Base-by-base conservation (phyloP, 2,113 vertebrate species). In the Pheucticus melanocephalus region DNA sequence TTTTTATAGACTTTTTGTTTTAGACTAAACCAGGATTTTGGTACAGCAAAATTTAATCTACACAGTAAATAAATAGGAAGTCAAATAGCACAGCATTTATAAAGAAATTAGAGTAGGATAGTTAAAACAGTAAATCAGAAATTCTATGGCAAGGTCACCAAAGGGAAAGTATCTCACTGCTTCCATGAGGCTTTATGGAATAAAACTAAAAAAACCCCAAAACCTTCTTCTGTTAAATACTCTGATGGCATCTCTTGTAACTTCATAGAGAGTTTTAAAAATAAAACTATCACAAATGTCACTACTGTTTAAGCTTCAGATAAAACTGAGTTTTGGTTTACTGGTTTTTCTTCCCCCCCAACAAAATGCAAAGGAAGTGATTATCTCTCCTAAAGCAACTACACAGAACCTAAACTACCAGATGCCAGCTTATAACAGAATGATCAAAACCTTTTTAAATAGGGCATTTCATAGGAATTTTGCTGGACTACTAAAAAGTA, bases 321-420 rank as follows among this genome's bases (percentile, higher is more conserved):
- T 27, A 57, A 80, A 82, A 88, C 0, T 35, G 30, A 82, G 6
- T 7, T 77, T 69, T 72, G 12, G 7, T 42, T 75, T n/a, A 31
- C 7, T 54, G 19, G 20, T 15, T 72, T 39, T 40, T 20, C 1
- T 10, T 23, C 0, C 17, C 5, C 12, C n/a, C 1, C 6, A 23
- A 21, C 5, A 56, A 82, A 91, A 57, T 9, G 37, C 51, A 63
- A 64, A 53, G 5, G 16, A 63, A 40, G 12, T 16, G 40, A 28
- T 19, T 44, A 31, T 22, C 39, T 82, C 35, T 81, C 42, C 42
- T 51, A 47, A 83, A 71, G 61, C 39, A 92, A 17, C 57, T n/a
- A 33, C n/a, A 42, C 20, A 78, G 83, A 70, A 66, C 11, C 4
- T 63, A 37, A 82, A 53, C 59, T 25, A 37, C 40, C 8, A 37